Evolutionary conservation across 2,888 invertebrate genomes (phyloP), one percentile per base, ranked within the genome.

Genomic region (Acleris cristana): DNA sequence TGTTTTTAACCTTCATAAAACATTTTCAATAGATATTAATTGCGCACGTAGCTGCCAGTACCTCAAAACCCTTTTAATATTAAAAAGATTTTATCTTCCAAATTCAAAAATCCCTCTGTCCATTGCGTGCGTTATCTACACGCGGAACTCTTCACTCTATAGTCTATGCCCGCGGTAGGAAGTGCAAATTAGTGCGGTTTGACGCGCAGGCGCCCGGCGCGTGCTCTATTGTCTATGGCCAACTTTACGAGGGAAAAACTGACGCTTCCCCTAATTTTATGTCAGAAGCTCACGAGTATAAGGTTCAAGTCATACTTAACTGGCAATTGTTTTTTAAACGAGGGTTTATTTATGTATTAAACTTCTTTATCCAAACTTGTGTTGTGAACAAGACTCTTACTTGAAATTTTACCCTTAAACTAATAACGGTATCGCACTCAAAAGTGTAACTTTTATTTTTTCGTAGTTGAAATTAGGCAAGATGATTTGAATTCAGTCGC

Each of bases 151-250:
- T 62, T 49, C 48, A 10, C 30, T 56, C 49, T 56, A 61, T 55
- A 65, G 65, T 65, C 55, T 55, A 52, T 51, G n/a, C 65, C 44
- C 61, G 61, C 60, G 74, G 70, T 72, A 80, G 84, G 84, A 85
- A 81, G 80, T 78, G 72, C 57, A 73, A 80, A 84, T 84, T 82
- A 82, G 76, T 69, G 67, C 74, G 68, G 72, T 71, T 74, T 74
- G 75, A 75, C 75, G 76, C 76, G 71, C 64, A 61, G 26, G 60
- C 68, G 71, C 63, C 71, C 65, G 73, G 60, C 74, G 76, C 84
- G 83, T 82, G 84, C 74, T 70, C 71, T 54, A 73, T 79, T 78
- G 74, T 78, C 73, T 74, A 66, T 69, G 68, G 67, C 64, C 70
- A 58, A 23, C 44, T 73, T 73, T 74, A 70, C 69, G 66, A 64